Evolutionary conservation across 2,797 vertebrate species (phyloP).

Genomic region (Rhinichthys osculus): DNA sequence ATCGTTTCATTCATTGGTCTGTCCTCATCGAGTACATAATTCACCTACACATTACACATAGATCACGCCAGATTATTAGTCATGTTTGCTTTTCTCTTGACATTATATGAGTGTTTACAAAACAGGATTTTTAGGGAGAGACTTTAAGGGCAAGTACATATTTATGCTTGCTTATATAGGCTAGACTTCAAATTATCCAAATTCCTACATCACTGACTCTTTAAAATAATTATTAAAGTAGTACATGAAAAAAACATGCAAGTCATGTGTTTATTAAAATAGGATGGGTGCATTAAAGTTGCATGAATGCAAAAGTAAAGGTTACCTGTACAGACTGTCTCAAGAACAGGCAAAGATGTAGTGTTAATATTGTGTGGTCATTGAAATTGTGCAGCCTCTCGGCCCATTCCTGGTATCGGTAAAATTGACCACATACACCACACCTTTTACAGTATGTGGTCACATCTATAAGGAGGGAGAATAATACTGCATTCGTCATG

Average conservation of each 20-base stretch:
- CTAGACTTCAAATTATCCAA: no score
- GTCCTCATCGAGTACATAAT: slow-evolving; percentile 15
- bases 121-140: no score
- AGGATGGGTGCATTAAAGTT: slow-evolving; percentile 3
- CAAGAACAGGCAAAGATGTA: background rate
- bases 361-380: slow-evolving; percentile 24
- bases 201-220: no score
- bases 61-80: no score
- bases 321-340: slow-evolving; percentile 17
- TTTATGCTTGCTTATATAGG: no score
- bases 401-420: slow-evolving; percentile 33
- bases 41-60: slow-evolving; percentile 11
- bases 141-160: no score
- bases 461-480: background rate
- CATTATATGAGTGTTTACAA: no score
- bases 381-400: slow-evolving; percentile 28
- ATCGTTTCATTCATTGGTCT: slow-evolving; percentile 1
- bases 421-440: slow-evolving; percentile 24
- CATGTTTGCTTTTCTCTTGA: no score
- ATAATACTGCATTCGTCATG: background rate
- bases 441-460: slow-evolving; percentile 34
- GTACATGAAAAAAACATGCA: background rate
- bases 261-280: background rate
- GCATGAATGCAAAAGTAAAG: background rate
- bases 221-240: background rate